Evolutionary conservation across 2,888 invertebrate genomes (phyloP), one percentile per base, ranked within the genome.

Genomic region (Linnaemya tessellans): DNA sequence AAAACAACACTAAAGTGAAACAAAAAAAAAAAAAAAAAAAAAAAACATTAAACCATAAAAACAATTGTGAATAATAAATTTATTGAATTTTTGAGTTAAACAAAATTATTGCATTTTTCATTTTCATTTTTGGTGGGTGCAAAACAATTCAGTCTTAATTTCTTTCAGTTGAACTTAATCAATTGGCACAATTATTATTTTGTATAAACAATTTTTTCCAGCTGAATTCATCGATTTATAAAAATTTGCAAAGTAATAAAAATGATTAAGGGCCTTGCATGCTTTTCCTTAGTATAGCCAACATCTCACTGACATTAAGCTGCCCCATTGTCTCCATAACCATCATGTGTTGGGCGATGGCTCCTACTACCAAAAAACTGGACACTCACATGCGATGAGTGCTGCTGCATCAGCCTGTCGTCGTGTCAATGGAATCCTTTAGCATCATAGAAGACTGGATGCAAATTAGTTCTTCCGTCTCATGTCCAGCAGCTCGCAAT

Each of bases 31-130:
- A 68, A 75, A 30, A 2, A 54, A 75, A 22, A 67, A 38, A 62
- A 75, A 79, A 81, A 84, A 62, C 20, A 54, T 64, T 38, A 60
- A 84, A 73, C 30, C 22, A 58, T 49, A 77, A 80, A 84, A 81
- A 78, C 49, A 68, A 85, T 49, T 82, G 82, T 85, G 85, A 85
- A 85, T 85, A 84, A 84, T 81, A 85, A 85, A 85, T 85, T 82
- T 85, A 85, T 85, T 85, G 75, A 85, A 85, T 79, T 82, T 83
- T 85, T 85, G 82, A 82, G 85, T 85, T 85, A 85, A 85, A 85
- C 85, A 75, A 85, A 85, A 85, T 85, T 83, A n/a, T 70, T 85
- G 85, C 79, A 70, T 62, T 84, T 82, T 79, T 80, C 54, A 75
- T 82, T 79, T 85, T 54, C 1, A 11, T 65, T 80, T 67, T 80